phyloP scores from a whole-genome alignment of 2,113 vertebrate genomes.

The Glaucidium brasilianum region DNA sequence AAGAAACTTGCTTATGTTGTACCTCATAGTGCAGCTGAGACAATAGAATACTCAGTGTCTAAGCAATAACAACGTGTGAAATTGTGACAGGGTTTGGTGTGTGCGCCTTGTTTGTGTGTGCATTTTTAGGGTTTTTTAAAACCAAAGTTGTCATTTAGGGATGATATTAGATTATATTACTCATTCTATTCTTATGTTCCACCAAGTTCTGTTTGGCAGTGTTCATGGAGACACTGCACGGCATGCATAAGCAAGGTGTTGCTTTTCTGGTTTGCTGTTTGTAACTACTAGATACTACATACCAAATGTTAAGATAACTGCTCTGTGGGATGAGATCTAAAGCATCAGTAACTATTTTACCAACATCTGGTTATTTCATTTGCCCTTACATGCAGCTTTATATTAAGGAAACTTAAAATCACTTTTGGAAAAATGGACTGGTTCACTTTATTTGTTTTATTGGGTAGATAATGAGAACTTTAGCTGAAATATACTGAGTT shows the following conservation, averaged over 20 bases:
- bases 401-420: background rate
- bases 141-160: background rate
- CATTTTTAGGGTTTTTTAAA: background rate
- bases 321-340: background rate
- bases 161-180: background rate
- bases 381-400: rapidly evolving
- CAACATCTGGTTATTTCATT: background rate
- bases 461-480: background rate
- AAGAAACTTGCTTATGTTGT: background rate
- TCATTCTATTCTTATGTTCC: background rate
- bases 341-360: background rate
- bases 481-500: background rate
- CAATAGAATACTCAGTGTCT: rapidly evolving
- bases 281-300: background rate
- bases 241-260: background rate
- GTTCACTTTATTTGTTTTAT: background rate
- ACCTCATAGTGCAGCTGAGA: background rate
- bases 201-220: background rate
- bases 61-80: background rate
- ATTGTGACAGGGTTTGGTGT: background rate
- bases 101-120: background rate
- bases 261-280: background rate
- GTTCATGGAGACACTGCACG: background rate
- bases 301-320: background rate
- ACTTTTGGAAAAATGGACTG: background rate